These are phyloP conservation scores for Alentia gelatinosa DNA, from an alignment of 2,888 invertebrate species.

Conservation along the genomic window DNA sequence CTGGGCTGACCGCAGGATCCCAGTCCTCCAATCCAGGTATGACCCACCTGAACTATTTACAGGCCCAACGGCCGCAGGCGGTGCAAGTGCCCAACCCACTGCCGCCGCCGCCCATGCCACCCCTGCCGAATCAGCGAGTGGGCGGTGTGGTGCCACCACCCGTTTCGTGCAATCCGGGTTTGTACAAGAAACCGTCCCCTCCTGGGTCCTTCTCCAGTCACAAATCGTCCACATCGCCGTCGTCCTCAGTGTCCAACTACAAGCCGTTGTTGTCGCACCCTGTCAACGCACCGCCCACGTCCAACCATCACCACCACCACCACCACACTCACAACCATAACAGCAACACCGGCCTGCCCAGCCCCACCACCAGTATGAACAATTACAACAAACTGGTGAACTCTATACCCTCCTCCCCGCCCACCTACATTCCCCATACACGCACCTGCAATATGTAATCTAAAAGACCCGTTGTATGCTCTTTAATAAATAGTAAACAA, in stretches of 20 bases:
- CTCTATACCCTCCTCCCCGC: constrained; percentile 50
- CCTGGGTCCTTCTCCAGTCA: constrained; percentile 77
- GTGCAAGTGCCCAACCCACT: constrained; percentile 57
- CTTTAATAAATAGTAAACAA: too few relatives aligned
- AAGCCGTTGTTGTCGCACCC: constrained; percentile 32
- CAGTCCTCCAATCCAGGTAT: constrained; percentile 33
- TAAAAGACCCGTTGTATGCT: too few relatives aligned
- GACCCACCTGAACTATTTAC: constrained; percentile 14
- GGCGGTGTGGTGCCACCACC: neutral
- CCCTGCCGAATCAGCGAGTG: constrained; percentile 31
- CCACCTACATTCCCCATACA: constrained; percentile 50
- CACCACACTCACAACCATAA: neutral
- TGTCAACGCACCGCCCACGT: neutral
- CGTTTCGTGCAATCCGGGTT: constrained; percentile 61
- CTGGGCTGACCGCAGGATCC: constrained; percentile 37
- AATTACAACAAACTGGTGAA: constrained; percentile 57
- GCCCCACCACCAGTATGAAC: constrained; percentile 56
- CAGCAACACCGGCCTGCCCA: constrained; percentile 5
- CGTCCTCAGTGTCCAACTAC: constrained; percentile 55
- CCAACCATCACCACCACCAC: neutral
- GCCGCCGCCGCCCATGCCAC: constrained; percentile 62
- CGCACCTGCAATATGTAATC: constrained; percentile 22
- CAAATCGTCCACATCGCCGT: constrained; percentile 69
- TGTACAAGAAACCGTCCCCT: constrained; percentile 73
- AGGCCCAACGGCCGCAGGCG: neutral